Evolutionary conservation across 2,888 invertebrate genomes (phyloP), one percentile per base, ranked within the genome.

Genomic region (Neoaliturus tenellus): DNA sequence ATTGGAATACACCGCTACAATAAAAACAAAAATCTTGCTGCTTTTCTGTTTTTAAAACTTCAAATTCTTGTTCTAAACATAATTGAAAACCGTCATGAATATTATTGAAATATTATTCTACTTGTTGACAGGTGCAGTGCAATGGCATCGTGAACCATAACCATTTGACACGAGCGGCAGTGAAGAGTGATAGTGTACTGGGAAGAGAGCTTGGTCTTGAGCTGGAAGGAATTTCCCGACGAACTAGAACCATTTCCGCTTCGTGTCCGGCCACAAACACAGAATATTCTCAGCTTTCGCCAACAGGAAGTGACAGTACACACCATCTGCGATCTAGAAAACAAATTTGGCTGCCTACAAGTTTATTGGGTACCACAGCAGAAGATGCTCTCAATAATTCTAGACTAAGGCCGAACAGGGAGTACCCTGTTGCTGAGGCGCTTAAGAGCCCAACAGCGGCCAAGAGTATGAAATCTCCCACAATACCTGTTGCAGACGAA

Each of bases 351-450:
- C 86, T 88, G 33, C 87, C 89, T 4, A 88, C 87, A 35, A 90
- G 89, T 86, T 90, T 90, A 85, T 88, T 90, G 39, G 90, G 90
- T 5, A 90, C 90, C 0, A 89, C 90, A 8, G 89, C 90, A 20
- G 91, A 91, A 71, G 90, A 90, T 84, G 90, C 82, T 28, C 58
- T 82, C 51, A 33, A 35, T 25, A 73, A 51, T 39, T 44, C 71
- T 8, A 55, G 82, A 14, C 41, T 82, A 25, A 82, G 82, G 73
- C 31, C 55, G 0, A 78, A 28, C 23, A 31, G 78, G 55, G 78
- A 78, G 6, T 78, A 78, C 55, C 78, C 78, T 28, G 48, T 55
- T 12, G 31, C 78, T 4, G 78, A 78, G 33, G 78, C 78, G 5
- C n/a, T 78, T 14, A 78, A 78, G 23, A 78, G 78, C 44, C 78